Base-by-base conservation (phyloP, 2,888 invertebrate genomes). In the Rhingia campestris region DNA sequence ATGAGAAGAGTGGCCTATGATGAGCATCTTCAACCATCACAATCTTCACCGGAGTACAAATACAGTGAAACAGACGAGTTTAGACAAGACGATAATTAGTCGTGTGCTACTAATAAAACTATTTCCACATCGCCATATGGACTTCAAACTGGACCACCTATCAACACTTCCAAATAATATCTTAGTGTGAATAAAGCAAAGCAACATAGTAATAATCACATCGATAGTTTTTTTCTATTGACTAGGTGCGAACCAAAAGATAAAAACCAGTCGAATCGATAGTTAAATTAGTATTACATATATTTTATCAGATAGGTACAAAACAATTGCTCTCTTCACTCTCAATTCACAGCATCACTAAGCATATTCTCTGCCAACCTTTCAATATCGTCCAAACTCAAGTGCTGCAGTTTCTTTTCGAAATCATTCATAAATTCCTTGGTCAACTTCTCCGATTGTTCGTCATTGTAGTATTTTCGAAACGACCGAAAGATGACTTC, bases 391-490 rank as follows among this genome's bases (percentile, higher is more conserved):
- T 91, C 91, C 43, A 91, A 86, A 63, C 91, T 91, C 39, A 90
- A 87, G 51, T 88, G 88, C 41, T 89, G 88, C 3, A 91, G 67
- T 86, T 90, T 90, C 39, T 77, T 86, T 35, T 91, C 91, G 53
- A 91, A 91, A 66, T 91, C 91, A 0, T 82, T 73, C 88, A 91
- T 89, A 86, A 91, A 91, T 75, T 89, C 89, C 7, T 86, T 87
- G 3, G 91, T 88, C 6, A 91, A 81, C 3, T 87, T 86, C 74
- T 93, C 93, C 0, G 95, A 93, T 87, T 95, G 95, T 6, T 92
- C 91, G 72, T 95, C 95, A 30, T 93, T 92, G 87, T 93, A 94
- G 87, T 93, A 94, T 87, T 92, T 94, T 4, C 91, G 90, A 70
- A 90, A 91, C 0, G 88, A 88, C 0, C 90, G 88, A 49, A 88